phyloP scores from a whole-genome alignment of 1,140 invertebrate species.

The Copidosoma floridanum region DNA sequence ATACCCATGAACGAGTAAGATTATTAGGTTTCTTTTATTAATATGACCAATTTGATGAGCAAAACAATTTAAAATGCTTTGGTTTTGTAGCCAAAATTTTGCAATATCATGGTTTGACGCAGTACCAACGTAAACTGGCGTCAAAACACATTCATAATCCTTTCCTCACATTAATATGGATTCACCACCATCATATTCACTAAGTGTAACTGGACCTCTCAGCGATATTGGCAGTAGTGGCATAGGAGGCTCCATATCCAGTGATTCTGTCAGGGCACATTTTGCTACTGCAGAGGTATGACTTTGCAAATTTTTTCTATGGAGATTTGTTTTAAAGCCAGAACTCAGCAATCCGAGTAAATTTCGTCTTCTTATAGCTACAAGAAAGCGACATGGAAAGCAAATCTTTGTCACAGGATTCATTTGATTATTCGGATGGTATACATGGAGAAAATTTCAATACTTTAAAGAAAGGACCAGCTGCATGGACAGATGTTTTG shows the following conservation, averaged over 20 bases:
- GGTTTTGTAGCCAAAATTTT: conserved; percentile 21
- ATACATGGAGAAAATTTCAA: conserved; percentile 79
- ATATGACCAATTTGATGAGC: too few relatives aligned
- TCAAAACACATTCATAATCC: background rate
- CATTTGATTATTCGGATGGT: conserved; percentile 66
- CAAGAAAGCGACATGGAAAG: conserved; percentile 68
- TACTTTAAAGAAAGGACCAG: conserved; percentile 75
- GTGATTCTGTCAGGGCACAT: conserved; percentile 54
- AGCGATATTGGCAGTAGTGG: conserved; percentile 57
- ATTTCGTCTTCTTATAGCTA: conserved; percentile 50
- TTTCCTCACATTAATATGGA: conserved; percentile 48
- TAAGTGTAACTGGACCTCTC: conserved; percentile 54
- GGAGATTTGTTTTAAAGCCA: background rate
- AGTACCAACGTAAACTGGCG: conserved; percentile 21
- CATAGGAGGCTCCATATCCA: conserved; percentile 55
- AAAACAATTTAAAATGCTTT: too few relatives aligned
- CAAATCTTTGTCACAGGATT: conserved; percentile 65
- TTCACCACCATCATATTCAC: conserved; percentile 58
- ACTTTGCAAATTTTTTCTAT: background rate
- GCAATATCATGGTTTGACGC: conserved; percentile 20
- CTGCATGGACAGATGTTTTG: conserved; percentile 57
- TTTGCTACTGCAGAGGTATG: conserved; percentile 53
- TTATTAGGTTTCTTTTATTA: too few relatives aligned
- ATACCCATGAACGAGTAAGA: conserved; percentile 16
- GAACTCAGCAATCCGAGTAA: background rate